A percentile compares a stretch with the other conserved stretches of the same genome.
These are phyloP conservation scores for Sander vitreus DNA, from an alignment of 2,113 vertebrate species.

Conservation along the genomic window DNA sequence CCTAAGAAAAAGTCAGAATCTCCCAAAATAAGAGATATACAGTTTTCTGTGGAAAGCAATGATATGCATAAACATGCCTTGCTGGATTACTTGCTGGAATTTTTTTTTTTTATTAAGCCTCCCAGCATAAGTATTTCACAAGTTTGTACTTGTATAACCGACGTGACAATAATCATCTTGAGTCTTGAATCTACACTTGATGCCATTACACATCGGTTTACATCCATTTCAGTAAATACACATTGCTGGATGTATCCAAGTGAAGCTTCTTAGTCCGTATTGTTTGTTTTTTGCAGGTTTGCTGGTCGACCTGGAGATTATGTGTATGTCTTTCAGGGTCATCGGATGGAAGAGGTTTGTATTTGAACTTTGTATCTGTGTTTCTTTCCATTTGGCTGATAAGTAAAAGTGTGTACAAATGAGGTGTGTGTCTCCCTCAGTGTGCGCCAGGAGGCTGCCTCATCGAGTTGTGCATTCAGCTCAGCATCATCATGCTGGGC, in stretches of 20 bases:
- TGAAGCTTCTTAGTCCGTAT: neutral
- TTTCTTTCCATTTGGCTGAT: neutral
- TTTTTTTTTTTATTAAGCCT: no score
- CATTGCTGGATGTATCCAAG: neutral
- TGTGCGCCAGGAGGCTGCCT: slow-evolving; percentile 97
- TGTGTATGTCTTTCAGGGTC: slow-evolving; percentile 92
- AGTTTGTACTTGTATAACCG: no score
- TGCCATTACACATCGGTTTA: neutral
- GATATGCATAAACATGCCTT: neutral
- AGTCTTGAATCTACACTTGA: neutral
- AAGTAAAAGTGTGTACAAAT: neutral
- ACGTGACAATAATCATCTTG: no score
- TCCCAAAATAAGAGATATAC: no score
- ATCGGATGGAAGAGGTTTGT: slow-evolving; percentile 94
- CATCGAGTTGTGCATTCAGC: slow-evolving; percentile 96
- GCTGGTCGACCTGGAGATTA: slow-evolving; percentile 93
- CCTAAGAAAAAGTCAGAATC: no score
- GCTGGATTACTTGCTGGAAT: neutral
- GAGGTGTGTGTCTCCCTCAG: slow-evolving; percentile 76
- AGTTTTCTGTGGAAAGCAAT: neutral
- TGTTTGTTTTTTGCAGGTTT: slow-evolving; percentile 84
- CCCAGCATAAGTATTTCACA: no score
- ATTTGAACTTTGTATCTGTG: neutral
- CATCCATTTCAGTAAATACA: neutral
- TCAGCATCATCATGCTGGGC: slow-evolving; percentile 99